Evolutionary conservation across 2,113 vertebrate species (phyloP), one percentile per base, ranked within the genome.

Genomic region (Poeciliopsis prolifica): DNA sequence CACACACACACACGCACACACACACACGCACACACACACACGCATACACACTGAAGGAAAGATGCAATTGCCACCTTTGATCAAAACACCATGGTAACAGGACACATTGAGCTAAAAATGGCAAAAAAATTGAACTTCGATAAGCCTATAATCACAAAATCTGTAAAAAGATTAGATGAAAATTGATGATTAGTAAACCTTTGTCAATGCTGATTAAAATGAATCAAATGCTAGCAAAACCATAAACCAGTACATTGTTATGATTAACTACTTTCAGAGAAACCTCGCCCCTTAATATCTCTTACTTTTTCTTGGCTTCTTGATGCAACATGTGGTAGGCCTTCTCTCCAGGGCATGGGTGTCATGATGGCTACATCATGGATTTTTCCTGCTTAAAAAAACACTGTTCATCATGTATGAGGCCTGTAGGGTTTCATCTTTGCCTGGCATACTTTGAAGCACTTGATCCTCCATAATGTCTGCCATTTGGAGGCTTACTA

Each of bases 391-490:
- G 82, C 83, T 86, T 77, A 80, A 89, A 35, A 85, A 85, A 67
- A 9, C 22, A 73, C 64, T 66, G n/a, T 91, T 85, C 81, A 90
- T 91, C 89, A 91, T 89, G 74, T 82, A 61, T 77, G 75, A 76
- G 83, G 88, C 88, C 84, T 88, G 86, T 86, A 90, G 82, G 79
- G 77, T 88, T 90, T 75, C 77, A 89, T 89, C 91, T 89, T 67
- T 72, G 83, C 66, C 81, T 81, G 87, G 69, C 87, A 90, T 81
- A 92, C 91, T 89, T 93, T 93, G 86, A 93, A 93, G 88, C 89
- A 87, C 88, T 91, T 87, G 91, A 92, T 92, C 89, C 88, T 86
- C 79, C 54, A 80, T 89, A 82, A 86, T 88, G 88, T 91, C 87
- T 88, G 86, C 88, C 87, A 77, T 90, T 87, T 92, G 89, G 85